Evolutionary conservation across 1,140 invertebrate genomes (phyloP).

Genomic region (Heliconius nattereri): DNA sequence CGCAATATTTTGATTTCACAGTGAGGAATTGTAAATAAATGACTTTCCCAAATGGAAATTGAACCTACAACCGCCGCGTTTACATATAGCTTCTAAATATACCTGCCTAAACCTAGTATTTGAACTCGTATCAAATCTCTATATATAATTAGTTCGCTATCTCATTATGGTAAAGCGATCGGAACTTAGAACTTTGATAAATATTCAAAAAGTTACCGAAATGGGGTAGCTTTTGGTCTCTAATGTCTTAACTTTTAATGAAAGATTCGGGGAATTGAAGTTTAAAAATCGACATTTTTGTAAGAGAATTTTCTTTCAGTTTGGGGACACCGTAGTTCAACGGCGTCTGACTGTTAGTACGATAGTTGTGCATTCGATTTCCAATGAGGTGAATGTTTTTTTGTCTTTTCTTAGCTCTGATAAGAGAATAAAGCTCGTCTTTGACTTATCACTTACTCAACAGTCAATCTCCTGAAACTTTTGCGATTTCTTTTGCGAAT

Average conservation of each 20-base stretch:
- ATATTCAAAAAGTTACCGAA: conserved; percentile 4
- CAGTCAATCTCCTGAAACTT: too few species aligned
- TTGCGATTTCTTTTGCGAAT: too few species aligned
- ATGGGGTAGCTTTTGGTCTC: conserved; percentile 2
- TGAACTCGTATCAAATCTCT: background rate
- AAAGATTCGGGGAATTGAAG: background rate
- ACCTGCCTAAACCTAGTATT: background rate
- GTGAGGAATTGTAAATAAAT: too few species aligned
- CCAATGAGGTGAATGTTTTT: background rate
- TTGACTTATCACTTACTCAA: too few species aligned
- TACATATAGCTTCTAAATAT: too few species aligned
- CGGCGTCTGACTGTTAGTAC: too few species aligned
- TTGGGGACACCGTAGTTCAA: background rate
- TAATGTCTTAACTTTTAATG: conserved; percentile 10
- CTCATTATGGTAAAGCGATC: background rate
- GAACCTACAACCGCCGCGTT: too few species aligned
- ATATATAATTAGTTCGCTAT: background rate
- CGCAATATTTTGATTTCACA: too few species aligned
- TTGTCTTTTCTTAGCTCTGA: too few species aligned
- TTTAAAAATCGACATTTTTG: background rate
- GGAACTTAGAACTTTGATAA: conserved; percentile 1
- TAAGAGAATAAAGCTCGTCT: too few species aligned
- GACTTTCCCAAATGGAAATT: too few species aligned
- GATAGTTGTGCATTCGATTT: background rate
- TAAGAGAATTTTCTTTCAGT: background rate